phyloP scores from a whole-genome alignment of 2,888 invertebrate genomes.

The Keiferia lycopersicella region DNA sequence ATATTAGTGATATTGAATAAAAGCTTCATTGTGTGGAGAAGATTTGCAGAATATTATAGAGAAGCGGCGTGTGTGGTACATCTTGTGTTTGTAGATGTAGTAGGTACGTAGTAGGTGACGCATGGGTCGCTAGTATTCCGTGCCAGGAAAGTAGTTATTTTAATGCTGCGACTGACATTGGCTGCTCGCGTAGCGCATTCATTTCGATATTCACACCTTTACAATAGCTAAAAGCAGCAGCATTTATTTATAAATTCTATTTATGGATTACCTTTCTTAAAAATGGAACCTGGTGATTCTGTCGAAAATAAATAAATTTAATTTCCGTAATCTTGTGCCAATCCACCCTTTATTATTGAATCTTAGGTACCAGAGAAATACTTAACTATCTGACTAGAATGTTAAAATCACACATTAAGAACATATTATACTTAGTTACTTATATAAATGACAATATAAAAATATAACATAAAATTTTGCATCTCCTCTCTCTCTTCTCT shows the following conservation, averaged over 20 bases:
- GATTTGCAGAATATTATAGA: slow-evolving; percentile 44
- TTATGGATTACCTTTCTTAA: slow-evolving; percentile 74
- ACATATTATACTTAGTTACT: background rate
- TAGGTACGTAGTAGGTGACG: slow-evolving; percentile 49
- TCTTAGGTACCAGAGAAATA: background rate
- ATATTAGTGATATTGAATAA: slow-evolving; percentile 64
- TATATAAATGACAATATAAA: background rate
- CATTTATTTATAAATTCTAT: slow-evolving; percentile 52
- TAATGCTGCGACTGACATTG: slow-evolving; percentile 56
- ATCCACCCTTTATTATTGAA: slow-evolving; percentile 16
- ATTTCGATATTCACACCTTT: slow-evolving; percentile 50
- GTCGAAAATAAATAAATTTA: slow-evolving; percentile 70
- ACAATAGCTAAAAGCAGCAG: slow-evolving; percentile 68
- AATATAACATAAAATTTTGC: background rate
- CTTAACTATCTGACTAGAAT: slow-evolving; percentile 15
- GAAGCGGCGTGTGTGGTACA: slow-evolving; percentile 52
- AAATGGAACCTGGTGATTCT: slow-evolving; percentile 77
- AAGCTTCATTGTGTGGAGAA: slow-evolving; percentile 47
- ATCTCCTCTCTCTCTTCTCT: no score
- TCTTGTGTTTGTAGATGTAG: slow-evolving; percentile 39
- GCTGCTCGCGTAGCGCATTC: slow-evolving; percentile 63
- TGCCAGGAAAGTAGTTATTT: slow-evolving; percentile 66
- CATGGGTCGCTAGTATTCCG: slow-evolving; percentile 49
- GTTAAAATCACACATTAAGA: background rate
- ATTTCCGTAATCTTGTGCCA: slow-evolving; percentile 34